Evolutionary conservation across 2,797 vertebrate genomes (phyloP), one percentile per base, ranked within the genome.

Genomic region (Polyboroides typus): DNA sequence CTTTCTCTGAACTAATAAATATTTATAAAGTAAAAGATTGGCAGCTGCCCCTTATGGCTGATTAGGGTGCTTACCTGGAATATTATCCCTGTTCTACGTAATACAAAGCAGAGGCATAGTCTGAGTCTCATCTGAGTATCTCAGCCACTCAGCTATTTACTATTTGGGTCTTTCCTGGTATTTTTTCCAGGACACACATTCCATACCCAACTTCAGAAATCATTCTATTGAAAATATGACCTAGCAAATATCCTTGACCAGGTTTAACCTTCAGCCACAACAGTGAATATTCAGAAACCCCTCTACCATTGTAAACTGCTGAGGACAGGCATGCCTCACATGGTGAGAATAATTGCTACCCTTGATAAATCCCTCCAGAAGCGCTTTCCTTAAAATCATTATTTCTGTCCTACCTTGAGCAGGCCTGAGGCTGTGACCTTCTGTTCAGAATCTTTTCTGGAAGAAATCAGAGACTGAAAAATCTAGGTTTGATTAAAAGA

Each of bases 381-480:
- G 12, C 23, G 29, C 20, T 84, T 93, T 89, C 66, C 70, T 94
- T 86, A 22, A 78, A 81, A 18, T 84, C 53, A 34, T 75, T 68
- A 72, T 68, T 81, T 91, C 25, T 91, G 6, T 55, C 87, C 68
- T 81, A 63, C 59, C 73, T 91, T 66, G 45, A 62, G 0, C 11
- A 40, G 45, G 82, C 89, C 94, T 72, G 38, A 83, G 75, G 72
- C 84, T 85, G n/a, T 87, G 81, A 86, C 72, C 80, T 96, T 84
- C 75, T 72, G 48, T 84, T 91, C 45, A 79, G 72, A 81, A 67
- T 26, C 53, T 86, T 93, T 79, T 95, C 68, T 81, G 79, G 48
- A 87, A 93, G 60, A 92, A 92, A 89, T 89, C 62, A 86, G 73
- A 72, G 44, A 40, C 29, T 66, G 58, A 75, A 95, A 88, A 81